Evolutionary conservation across 2,888 invertebrate species (phyloP), one percentile per base, ranked within the genome.

Genomic region (Globia sparganii): DNA sequence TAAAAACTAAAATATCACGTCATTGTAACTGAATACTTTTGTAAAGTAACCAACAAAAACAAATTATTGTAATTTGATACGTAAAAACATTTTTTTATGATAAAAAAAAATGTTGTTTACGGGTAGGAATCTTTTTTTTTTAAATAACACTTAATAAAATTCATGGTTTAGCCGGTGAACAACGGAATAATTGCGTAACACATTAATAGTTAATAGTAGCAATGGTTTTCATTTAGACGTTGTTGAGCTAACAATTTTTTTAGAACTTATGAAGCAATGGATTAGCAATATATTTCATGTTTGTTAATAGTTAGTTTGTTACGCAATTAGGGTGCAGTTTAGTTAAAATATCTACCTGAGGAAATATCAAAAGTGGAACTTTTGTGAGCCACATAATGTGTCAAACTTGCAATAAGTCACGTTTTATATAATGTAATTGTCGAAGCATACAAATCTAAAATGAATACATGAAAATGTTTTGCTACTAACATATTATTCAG

Each of bases 21-120:
- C 72, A 78, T 74, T 74, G 40, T 53, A 73, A 64, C 43, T 68
- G 8, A 56, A 78, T 46, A 72, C 28, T 3, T 43, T 31, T 37
- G 34, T 56, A 46, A 66, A 61, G 8, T 46, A 65, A 49, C 28
- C n/a, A 64, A 72, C 4, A 59, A 43, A 72, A 74, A 72, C 37
- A 72, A 53, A 75, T 59, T 21, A 69, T 61, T 46, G 62, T 70
- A 75, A 84, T 73, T 73, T 77, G 70, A 77, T 67, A 73, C 15
- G 25, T 73, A 46, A n/a, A n/a, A n/a, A 58, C 75, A 37, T 61
- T 65, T 40, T 73, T 58, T 74, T 31, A 31, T 8, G 25, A 66
- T 21, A 43, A 43, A 31, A 34, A 53, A 37, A 34, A 43, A 21
- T 28, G 18, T 72, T 37, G 40, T 40, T 69, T 40, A 46, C 15